Percentiles rank a stretch among this genome's conserved stretches.
Evolutionary conservation across 2,888 invertebrate genomes (phyloP).

Genomic region (Synanthedon andrenaeformis): DNA sequence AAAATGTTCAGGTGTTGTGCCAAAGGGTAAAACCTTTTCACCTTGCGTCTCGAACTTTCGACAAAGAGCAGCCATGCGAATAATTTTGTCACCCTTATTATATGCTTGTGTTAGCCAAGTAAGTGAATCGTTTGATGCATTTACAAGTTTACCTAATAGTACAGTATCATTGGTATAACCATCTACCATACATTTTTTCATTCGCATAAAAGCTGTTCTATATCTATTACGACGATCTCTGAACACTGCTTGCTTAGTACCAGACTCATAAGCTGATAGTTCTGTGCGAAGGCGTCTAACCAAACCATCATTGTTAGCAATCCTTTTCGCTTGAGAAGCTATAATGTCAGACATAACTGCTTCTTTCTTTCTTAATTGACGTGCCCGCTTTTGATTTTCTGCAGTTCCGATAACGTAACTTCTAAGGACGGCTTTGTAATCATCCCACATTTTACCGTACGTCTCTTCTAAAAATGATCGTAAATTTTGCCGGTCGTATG

Average conservation of each 20-base stretch:
- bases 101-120: constrained; percentile 45
- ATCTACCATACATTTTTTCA: constrained; percentile 34
- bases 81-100: constrained; percentile 61
- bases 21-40: constrained; percentile 60
- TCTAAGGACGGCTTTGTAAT: constrained; percentile 49
- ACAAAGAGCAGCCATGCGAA: constrained; percentile 63
- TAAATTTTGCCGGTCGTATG: constrained; percentile 40
- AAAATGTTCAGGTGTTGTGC: constrained; percentile 27
- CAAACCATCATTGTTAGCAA: constrained; percentile 44
- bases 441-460: constrained; percentile 48
- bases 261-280: constrained; percentile 51
- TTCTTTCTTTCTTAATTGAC: constrained; percentile 50
- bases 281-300: constrained; percentile 44
- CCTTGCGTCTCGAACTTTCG: constrained; percentile 68
- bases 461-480: constrained; percentile 45
- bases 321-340: constrained; percentile 50
- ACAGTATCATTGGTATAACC: constrained; percentile 36
- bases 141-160: constrained; percentile 38
- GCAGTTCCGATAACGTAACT: constrained; percentile 44
- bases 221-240: constrained; percentile 50
- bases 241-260: constrained; percentile 54
- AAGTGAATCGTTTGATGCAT: constrained; percentile 41
- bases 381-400: constrained; percentile 51
- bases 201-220: constrained; percentile 35
- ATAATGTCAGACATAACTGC: constrained; percentile 58